These are phyloP conservation scores for Leguminivora glycinivorella DNA, from an alignment of 1,140 invertebrate genomes.

Conservation along the genomic window DNA sequence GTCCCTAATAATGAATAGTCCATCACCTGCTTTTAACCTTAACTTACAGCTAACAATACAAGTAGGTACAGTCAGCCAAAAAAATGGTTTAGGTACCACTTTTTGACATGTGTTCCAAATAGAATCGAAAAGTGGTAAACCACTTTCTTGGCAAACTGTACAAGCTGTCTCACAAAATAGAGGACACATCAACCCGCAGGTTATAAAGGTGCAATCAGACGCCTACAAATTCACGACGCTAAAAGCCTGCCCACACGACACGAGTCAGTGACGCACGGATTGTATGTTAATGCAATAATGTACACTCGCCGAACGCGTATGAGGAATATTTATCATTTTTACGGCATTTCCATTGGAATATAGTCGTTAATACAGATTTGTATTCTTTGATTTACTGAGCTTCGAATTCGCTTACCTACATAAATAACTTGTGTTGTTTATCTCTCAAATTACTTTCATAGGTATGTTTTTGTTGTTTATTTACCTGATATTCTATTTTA, in stretches of 20 bases:
- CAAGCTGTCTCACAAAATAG: not conserved
- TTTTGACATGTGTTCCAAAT: too few relatives aligned
- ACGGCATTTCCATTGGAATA: not conserved
- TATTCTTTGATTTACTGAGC: not conserved
- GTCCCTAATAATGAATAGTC: too few relatives aligned
- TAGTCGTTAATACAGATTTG: not conserved
- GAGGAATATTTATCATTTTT: conserved; percentile 5
- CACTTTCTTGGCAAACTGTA: too few relatives aligned
- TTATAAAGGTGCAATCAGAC: not conserved
- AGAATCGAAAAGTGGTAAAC: too few relatives aligned
- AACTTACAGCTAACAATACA: not conserved
- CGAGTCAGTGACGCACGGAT: conserved; percentile 35
- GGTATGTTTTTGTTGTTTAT: too few relatives aligned
- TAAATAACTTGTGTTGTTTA: too few relatives aligned
- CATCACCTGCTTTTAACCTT: not conserved
- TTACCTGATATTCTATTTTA: too few relatives aligned
- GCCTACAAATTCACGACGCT: conserved; percentile 24
- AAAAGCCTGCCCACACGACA: conserved; percentile 20
- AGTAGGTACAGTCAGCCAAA: not conserved
- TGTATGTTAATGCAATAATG: conserved; percentile 31
- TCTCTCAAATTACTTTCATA: too few relatives aligned
- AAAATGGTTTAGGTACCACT: too few relatives aligned
- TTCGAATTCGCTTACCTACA: not conserved
- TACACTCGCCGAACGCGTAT: not conserved
- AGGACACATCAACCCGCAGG: not conserved